Base-by-base conservation (phyloP, 2,888 invertebrate species). In the Ecliptopera silaceata region DNA sequence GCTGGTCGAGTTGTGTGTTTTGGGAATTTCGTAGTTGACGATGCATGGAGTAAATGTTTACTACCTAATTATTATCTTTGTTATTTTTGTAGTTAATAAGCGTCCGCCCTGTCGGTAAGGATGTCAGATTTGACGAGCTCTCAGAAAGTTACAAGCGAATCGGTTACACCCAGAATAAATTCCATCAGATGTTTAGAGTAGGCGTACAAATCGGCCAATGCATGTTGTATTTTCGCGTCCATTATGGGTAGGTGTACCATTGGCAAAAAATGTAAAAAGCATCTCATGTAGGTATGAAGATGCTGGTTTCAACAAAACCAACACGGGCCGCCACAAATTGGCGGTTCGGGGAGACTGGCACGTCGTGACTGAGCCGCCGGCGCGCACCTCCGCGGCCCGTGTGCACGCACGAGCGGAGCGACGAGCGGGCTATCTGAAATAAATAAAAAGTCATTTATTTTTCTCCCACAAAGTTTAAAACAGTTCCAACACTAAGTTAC, bases 291-390 rank as follows among this genome's bases (percentile, higher is more conserved):
- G 82, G 84, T 87, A 88, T 88, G 88, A 88, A 88, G 88, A 85
- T 73, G 84, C 81, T 85, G 82, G 83, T 75, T 86, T 88, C 84
- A 87, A 88, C 87, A 89, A 91, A 91, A 90, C 90, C 90, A 91
- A 90, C 90, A 89, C 79, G 83, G 86, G 85, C 82, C 83, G 86
- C 86, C 86, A 82, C 90, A 90, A 91, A 90, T 90, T 90, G 90
- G 88, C 88, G 88, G 88, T 84, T 83, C 84, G 70, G 80, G 74
- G 81, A 77, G 80, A 79, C 84, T 76, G 80, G 82, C 83, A 79
- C 82, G 87, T 89, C 89, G 88, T 88, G 88, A 86, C 86, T 78
- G 77, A 78, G 82, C 81, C 85, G 81, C 82, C 79, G 86, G 87
- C 84, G 68, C 64, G 69, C 56, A 58, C 62, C 61, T 47, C 67